Evolutionary conservation across 2,113 vertebrate species (phyloP), one percentile per base, ranked within the genome.

Genomic region (Peromyscus leucopus): DNA sequence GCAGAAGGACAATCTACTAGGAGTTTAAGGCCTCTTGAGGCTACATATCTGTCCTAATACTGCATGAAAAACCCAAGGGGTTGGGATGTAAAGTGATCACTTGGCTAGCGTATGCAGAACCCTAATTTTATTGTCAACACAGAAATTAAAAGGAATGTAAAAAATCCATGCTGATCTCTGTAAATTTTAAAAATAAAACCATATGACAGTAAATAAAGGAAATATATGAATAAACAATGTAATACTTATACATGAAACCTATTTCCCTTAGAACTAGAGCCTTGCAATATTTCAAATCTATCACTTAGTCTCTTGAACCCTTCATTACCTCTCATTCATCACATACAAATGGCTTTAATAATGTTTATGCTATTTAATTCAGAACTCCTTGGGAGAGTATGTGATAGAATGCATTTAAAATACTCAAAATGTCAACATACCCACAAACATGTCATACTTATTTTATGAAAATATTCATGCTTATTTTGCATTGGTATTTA

Each of bases 181-280:
- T 88, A 89, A 94, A 74, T 39, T 36, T 94, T 78, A 61, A 91
- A 94, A 78, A 31, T 90, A 83, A 91, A n/a, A 89, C 12, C 16
- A 42, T 48, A 39, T 80, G 55, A 39, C 21, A 39, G 51, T 21
- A 87, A 93, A 82, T 33, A 28, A 24, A 83, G 16, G 33, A 96
- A 82, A 78, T 74, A 16, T 78, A 26, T 90, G 74, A 87, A 89
- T 26, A 59, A 26, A 55, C 28, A 90, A 75, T 4, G 51, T 21
- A 55, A 39, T 51, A 1, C 36, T 16, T 65, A 67, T 39, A 26
- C 69, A 13, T 79, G n/a, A 65, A 13, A 19, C 78, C 42, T 89
- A 36, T 74, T 69, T 85, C 69, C 26, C 63, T 90, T 67, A 55
- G 46, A 69, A 51, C 16, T 55, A 63, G 28, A 93, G 74, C 57